Evolutionary conservation across 2,888 invertebrate species (phyloP).

Genomic region (Mimas tiliae): DNA sequence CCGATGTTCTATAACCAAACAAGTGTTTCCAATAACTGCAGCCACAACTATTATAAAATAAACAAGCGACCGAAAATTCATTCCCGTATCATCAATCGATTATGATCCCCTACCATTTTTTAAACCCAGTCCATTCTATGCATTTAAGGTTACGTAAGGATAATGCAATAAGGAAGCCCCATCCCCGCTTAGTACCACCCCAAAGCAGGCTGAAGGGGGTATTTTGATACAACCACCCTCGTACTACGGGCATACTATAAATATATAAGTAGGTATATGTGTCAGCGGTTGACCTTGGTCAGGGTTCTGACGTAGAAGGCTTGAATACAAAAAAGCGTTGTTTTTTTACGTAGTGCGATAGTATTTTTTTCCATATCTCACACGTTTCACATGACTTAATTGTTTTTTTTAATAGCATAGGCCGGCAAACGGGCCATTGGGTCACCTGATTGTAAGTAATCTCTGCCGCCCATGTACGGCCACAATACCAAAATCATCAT

Average conservation of each 20-base stretch:
- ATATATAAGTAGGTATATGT: slow-evolving; percentile 29
- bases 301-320: slow-evolving; percentile 16
- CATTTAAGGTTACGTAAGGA: slow-evolving; percentile 46
- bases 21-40: background rate
- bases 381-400: background rate
- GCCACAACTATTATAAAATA: background rate
- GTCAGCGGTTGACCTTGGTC: slow-evolving; percentile 29
- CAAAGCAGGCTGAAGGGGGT: slow-evolving; percentile 29
- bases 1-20: background rate
- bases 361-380: background rate
- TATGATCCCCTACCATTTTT: slow-evolving; percentile 2
- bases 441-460: too few species aligned
- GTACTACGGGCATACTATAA: slow-evolving; percentile 38
- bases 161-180: slow-evolving; percentile 56
- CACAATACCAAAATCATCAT: too few species aligned
- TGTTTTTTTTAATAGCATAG: too few species aligned
- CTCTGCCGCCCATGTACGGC: too few species aligned
- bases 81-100: background rate
- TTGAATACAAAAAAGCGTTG: background rate
- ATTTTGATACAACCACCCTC: slow-evolving; percentile 35
- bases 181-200: slow-evolving; percentile 28
- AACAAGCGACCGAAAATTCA: background rate
- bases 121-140: slow-evolving; percentile 40
- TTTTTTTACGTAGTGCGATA: background rate
- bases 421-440: too few species aligned